A percentile compares a stretch with the other conserved stretches of the same genome.
These are phyloP conservation scores for Lepisosteus oculatus DNA, from an alignment of 2,113 vertebrate species.

Conservation along the genomic window DNA sequence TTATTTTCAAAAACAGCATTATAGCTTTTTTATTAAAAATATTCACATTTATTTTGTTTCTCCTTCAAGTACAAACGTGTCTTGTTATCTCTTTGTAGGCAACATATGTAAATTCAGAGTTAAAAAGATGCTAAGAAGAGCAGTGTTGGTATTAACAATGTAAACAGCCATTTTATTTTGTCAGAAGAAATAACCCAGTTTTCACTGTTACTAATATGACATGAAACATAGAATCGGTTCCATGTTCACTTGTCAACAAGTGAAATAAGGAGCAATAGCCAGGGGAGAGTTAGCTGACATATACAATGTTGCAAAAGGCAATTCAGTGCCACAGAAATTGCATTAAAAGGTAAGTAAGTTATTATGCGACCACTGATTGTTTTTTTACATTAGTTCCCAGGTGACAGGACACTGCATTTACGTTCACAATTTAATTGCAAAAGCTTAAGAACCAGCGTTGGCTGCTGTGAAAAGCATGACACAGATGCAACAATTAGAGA, in stretches of 20 bases:
- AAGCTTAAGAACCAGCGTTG: background rate
- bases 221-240: background rate
- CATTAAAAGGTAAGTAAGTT: background rate
- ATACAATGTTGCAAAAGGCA: background rate
- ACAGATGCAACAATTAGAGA: background rate
- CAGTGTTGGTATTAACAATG: background rate
- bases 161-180: conserved; percentile 2
- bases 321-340: background rate
- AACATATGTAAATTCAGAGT: background rate
- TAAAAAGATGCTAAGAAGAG: background rate
- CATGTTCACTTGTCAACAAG: background rate
- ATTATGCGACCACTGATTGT: conserved; percentile 2
- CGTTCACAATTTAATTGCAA: conserved; percentile 16
- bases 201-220: background rate
- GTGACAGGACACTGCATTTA: background rate
- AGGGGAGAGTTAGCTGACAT: background rate
- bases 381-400: background rate
- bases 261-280: conserved; percentile 2
- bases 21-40: too few relatives aligned
- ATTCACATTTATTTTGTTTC: too few relatives aligned
- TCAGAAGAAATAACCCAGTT: background rate
- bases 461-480: background rate
- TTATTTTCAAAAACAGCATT: too few relatives aligned
- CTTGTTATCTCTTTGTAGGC: background rate
- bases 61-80: too few relatives aligned